Evolutionary conservation across 2,113 vertebrate species (phyloP).

Genomic region (Xenopus laevis): DNA sequence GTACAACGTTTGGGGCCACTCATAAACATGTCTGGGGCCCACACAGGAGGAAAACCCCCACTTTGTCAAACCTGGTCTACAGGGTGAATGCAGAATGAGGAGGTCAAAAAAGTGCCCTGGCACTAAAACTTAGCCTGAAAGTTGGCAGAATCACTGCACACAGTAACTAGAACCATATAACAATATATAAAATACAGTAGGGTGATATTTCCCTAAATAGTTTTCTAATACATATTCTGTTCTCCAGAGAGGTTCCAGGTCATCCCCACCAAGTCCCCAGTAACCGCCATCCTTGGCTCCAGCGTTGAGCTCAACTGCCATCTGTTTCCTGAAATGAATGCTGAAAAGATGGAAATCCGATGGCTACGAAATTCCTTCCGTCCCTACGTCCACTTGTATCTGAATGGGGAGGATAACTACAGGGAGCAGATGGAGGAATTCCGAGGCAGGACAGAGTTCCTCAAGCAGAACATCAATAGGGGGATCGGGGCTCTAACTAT

Average conservation of each 20-base stretch:
- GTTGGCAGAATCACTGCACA: too few species aligned
- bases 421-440: constrained; percentile 44
- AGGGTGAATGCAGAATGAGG: too few species aligned
- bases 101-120: too few species aligned
- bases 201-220: too few species aligned
- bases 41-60: too few species aligned
- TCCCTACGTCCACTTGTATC: constrained; percentile 47
- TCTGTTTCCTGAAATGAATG: constrained; percentile 5
- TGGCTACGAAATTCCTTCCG: constrained; percentile 43
- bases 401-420: background rate
- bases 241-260: constrained; percentile 48
- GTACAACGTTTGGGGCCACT: too few species aligned
- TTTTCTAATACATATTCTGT: background rate
- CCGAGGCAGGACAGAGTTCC: constrained; percentile 45
- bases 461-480: background rate
- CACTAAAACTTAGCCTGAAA: too few species aligned
- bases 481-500: constrained; percentile 47
- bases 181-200: too few species aligned
- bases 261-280: constrained; percentile 32
- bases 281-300: constrained; percentile 40
- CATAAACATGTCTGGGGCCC: too few species aligned
- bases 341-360: constrained; percentile 48
- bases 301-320: constrained; percentile 49
- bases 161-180: too few species aligned
- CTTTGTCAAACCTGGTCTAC: too few species aligned